Percentiles rank a stretch among this genome's conserved stretches.
Evolutionary conservation across 1,140 invertebrate genomes (phyloP).

Genomic region (Bactericera cockerelli): DNA sequence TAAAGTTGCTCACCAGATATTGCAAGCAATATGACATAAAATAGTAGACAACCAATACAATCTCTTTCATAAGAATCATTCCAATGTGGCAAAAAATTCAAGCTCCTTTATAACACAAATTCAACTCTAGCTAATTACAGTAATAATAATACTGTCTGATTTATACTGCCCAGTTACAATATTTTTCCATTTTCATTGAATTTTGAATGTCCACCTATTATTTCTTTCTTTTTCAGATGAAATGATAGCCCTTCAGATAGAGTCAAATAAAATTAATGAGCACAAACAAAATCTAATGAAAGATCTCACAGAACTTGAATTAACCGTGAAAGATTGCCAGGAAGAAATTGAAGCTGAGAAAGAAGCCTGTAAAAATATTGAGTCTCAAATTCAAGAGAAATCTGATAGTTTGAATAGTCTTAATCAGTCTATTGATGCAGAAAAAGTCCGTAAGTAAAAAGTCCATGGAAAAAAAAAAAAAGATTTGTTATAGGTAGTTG

Average conservation of each 20-base stretch:
- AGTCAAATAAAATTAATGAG: not conserved
- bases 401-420: not conserved
- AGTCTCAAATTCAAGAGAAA: not conserved
- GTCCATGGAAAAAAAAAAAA: too few relatives aligned
- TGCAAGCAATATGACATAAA: too few relatives aligned
- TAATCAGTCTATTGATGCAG: not conserved
- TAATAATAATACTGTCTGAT: too few relatives aligned
- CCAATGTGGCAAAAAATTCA: too few relatives aligned
- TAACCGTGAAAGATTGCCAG: not conserved
- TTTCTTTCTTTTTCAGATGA: slow-evolving; percentile 6
- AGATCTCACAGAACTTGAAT: not conserved
- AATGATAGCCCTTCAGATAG: not conserved
- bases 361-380: not conserved
- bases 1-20: too few relatives aligned
- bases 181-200: too few relatives aligned
- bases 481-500: too few relatives aligned
- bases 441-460: slow-evolving; percentile 3
- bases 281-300: not conserved
- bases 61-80: too few relatives aligned
- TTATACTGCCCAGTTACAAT: too few relatives aligned
- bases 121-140: too few relatives aligned
- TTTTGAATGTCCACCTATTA: not conserved
- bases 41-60: too few relatives aligned
- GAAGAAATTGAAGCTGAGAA: not conserved
- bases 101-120: too few relatives aligned